Conservation (phyloP, 2,113 vertebrate species). For the Talpa occidentalis region DNA sequence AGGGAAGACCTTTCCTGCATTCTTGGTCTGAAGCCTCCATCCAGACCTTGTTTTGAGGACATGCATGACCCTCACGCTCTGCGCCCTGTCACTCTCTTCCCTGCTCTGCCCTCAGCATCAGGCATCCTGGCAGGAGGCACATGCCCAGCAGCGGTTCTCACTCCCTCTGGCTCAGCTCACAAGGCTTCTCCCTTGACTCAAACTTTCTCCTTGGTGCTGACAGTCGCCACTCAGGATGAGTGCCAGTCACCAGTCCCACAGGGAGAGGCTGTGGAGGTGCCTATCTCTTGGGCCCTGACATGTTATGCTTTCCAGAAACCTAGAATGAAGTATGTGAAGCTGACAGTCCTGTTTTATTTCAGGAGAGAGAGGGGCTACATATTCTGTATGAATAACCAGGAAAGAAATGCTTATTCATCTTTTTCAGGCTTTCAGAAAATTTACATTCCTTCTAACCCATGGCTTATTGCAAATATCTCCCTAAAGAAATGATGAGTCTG, state of each 20-base stretch:
- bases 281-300: neutral
- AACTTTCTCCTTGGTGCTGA: neutral
- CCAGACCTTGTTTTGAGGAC: neutral
- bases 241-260: neutral
- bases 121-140: neutral
- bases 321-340: neutral
- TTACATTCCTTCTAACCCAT: conserved; percentile 72
- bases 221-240: neutral
- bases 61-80: neutral
- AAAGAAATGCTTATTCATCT: conserved; percentile 73
- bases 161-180: neutral
- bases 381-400: conserved; percentile 59
- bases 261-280: neutral
- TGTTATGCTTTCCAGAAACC: conserved; percentile 64
- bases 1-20: neutral
- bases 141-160: neutral
- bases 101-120: neutral
- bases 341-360: conserved; percentile 75
- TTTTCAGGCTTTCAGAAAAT: conserved; percentile 73
- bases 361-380: conserved; percentile 11
- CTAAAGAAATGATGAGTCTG: conserved; percentile 64
- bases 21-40: neutral
- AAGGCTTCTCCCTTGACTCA: neutral
- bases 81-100: neutral
- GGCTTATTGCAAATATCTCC: conserved; percentile 63